Percentiles rank a stretch among this genome's conserved stretches.
phyloP scores from a whole-genome alignment of 2,797 vertebrate species.

The Acipenser ruthenus region DNA sequence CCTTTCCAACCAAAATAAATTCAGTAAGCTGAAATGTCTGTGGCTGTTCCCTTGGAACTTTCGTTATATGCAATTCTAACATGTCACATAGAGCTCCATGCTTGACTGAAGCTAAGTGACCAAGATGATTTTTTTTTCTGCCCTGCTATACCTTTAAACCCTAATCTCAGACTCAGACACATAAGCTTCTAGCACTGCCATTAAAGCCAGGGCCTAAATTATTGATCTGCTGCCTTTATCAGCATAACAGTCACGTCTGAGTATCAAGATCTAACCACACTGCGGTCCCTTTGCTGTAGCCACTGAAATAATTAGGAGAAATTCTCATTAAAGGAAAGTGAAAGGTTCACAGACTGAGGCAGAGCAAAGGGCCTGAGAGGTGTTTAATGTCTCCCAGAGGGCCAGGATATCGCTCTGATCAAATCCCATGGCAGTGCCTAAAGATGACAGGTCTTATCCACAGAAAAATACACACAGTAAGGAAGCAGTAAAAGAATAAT shows the following conservation, averaged over 20 bases:
- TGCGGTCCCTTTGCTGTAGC: conserved; percentile 77
- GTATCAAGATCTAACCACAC: conserved; percentile 76
- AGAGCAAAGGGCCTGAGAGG: conserved; percentile 38
- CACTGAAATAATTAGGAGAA: conserved; percentile 96
- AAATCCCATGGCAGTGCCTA: conserved; percentile 55
- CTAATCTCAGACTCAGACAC: conserved; percentile 80
- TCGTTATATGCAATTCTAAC: too few relatives aligned
- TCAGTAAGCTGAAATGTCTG: too few relatives aligned
- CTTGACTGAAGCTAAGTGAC: conserved; percentile 41
- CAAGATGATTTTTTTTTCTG: conserved; percentile 36
- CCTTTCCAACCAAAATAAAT: too few relatives aligned
- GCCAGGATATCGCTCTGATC: conserved; percentile 61
- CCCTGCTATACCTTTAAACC: conserved; percentile 46
- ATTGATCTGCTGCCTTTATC: conserved; percentile 92
- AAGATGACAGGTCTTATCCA: conserved; percentile 74
- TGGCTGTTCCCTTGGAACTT: too few relatives aligned
- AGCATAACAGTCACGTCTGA: conserved; percentile 90
- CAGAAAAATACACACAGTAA: conserved; percentile 61
- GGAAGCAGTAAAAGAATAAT: conserved; percentile 49
- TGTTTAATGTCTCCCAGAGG: conserved; percentile 76
- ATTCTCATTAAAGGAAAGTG: conserved; percentile 87
- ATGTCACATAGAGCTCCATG: conserved; percentile 7
- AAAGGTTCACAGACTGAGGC: conserved; percentile 25
- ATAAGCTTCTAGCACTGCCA: conserved; percentile 77
- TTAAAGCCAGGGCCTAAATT: conserved; percentile 90